Evolutionary conservation across 1,140 invertebrate species (phyloP).

Genomic region (Drosophila nasuta): DNA sequence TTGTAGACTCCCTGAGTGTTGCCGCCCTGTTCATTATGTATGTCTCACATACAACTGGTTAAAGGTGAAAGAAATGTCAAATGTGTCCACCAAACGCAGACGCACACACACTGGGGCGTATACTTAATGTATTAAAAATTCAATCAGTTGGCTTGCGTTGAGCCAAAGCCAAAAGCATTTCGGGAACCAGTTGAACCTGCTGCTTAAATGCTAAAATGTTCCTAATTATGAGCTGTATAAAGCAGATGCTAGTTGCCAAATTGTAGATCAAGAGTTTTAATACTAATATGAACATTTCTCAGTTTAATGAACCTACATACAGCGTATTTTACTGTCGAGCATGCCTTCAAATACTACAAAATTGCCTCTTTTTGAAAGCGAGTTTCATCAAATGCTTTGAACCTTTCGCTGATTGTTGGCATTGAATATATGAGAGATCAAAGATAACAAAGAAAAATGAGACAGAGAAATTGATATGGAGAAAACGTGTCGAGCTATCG

Average conservation of each 20-base stretch:
- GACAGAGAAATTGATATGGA: constrained; percentile 15
- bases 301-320: constrained; percentile 1
- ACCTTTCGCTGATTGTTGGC: background rate
- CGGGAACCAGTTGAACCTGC: constrained; percentile 32
- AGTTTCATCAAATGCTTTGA: constrained; percentile 27
- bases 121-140: constrained; percentile 28
- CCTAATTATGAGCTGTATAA: constrained; percentile 21
- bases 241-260: background rate
- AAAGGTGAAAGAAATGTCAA: constrained; percentile 81
- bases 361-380: constrained; percentile 4
- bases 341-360: background rate
- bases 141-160: background rate
- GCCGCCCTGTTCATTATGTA: background rate
- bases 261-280: background rate
- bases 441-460: constrained; percentile 28
- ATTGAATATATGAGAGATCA: constrained; percentile 7
- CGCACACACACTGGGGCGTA: background rate
- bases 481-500: constrained; percentile 6
- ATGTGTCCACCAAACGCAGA: constrained; percentile 4
- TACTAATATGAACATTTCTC: background rate
- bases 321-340: constrained; percentile 3
- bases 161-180: constrained; percentile 12
- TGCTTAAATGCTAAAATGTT: constrained; percentile 9
- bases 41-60: constrained; percentile 5
- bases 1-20: constrained; percentile 31